A percentile compares a stretch with the other conserved stretches of the same genome.
These are phyloP conservation scores for Tapera naevia DNA, from an alignment of 2,797 vertebrate species.

Conservation along the genomic window DNA sequence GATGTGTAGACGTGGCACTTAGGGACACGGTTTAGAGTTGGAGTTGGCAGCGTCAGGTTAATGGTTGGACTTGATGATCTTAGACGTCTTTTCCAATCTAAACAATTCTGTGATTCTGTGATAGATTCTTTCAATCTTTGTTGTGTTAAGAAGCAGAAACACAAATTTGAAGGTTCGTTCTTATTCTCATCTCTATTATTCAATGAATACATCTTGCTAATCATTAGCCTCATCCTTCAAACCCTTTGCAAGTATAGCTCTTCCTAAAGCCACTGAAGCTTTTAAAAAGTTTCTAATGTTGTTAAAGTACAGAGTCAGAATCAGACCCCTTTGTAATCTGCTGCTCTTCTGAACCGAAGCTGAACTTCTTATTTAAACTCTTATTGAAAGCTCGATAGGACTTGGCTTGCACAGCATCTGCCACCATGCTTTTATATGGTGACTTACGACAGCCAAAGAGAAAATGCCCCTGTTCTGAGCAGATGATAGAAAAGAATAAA, in stretches of 20 bases:
- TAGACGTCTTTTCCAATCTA: too few species aligned
- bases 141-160: not conserved
- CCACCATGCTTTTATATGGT: not conserved
- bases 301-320: not conserved
- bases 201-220: not conserved
- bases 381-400: not conserved
- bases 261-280: not conserved
- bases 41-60: too few species aligned
- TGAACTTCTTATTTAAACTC: not conserved
- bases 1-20: too few species aligned
- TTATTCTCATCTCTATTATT: not conserved
- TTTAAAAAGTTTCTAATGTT: not conserved
- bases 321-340: accelerated
- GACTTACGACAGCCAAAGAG: not conserved
- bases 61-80: too few species aligned
- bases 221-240: not conserved
- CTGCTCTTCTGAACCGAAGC: too few species aligned
- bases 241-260: not conserved
- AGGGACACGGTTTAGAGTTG: too few species aligned
- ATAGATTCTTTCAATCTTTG: not conserved
- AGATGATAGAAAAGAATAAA: not conserved
- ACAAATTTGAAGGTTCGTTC: not conserved
- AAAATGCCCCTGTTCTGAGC: not conserved
- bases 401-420: not conserved
- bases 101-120: not conserved